These are phyloP conservation scores for Larimichthys polyactis DNA, from an alignment of 2,113 vertebrate species.

Conservation along the genomic window DNA sequence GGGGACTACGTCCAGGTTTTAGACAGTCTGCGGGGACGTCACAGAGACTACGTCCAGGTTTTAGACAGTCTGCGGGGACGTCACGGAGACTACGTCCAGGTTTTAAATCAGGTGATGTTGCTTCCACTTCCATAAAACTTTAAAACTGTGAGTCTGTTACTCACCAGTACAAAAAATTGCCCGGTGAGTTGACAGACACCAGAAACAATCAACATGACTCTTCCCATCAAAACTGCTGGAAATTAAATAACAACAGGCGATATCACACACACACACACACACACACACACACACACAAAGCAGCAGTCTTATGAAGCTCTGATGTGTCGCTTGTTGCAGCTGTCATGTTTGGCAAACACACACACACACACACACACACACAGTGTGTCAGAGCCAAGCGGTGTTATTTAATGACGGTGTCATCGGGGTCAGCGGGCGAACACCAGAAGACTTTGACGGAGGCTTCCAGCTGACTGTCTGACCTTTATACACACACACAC, in stretches of 20 bases:
- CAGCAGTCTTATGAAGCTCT: background rate
- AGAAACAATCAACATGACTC: slow-evolving; percentile 1
- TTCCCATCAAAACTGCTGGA: background rate
- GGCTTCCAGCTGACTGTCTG: slow-evolving; percentile 47
- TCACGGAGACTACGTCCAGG: too few relatives aligned
- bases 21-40: too few relatives aligned
- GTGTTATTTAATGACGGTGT: slow-evolving; percentile 35
- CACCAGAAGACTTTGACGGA: slow-evolving; percentile 44
- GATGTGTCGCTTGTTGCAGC: slow-evolving; percentile 29
- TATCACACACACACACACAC: too few relatives aligned
- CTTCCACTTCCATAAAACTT: background rate
- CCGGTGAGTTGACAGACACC: too few relatives aligned
- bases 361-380: slow-evolving; percentile 26
- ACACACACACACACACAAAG: slow-evolving; percentile 2
- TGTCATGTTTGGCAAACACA: slow-evolving; percentile 26
- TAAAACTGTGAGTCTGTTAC: background rate
- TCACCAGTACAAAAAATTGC: too few relatives aligned
- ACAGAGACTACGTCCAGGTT: too few relatives aligned
- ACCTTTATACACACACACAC: slow-evolving; percentile 44
- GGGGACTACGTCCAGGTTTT: too few relatives aligned
- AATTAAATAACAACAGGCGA: slow-evolving; percentile 20
- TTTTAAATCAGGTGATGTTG: too few relatives aligned
- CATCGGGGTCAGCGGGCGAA: slow-evolving; percentile 26
- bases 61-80: too few relatives aligned
- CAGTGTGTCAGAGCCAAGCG: slow-evolving; percentile 15